Percentiles rank a stretch among this genome's conserved stretches.
Conservation (phyloP, 2,113 vertebrate species). For the Eurypyga helias region DNA sequence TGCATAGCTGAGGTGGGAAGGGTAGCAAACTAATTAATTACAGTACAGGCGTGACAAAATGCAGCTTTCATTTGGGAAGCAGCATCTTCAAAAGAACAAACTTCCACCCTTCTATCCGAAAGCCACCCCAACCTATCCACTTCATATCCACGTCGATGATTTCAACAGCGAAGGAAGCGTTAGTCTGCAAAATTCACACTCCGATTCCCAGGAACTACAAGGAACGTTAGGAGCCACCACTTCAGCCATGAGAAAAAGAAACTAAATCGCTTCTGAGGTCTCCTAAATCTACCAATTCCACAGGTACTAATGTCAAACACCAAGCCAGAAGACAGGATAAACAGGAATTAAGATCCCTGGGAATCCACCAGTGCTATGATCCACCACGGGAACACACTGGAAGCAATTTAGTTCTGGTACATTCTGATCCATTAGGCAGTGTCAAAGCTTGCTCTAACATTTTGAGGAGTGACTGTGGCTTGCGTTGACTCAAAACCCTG, state of each 20-base stretch:
- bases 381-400: not conserved
- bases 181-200: not conserved
- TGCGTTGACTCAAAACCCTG: not conserved
- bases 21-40: not conserved
- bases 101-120: not conserved
- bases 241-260: not conserved
- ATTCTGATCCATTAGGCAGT: not conserved
- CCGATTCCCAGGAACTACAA: not conserved
- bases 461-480: rapidly evolving
- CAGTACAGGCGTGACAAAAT: not conserved
- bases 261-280: not conserved
- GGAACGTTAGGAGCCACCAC: not conserved
- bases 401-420: rapidly evolving
- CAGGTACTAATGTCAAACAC: not conserved
- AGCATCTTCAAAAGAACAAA: not conserved
- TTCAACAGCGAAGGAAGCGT: not conserved
- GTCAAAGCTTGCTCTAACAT: not conserved
- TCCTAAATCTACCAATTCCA: not conserved
- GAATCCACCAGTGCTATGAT: not conserved
- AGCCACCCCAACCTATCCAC: not conserved
- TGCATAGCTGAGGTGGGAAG: not conserved
- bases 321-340: not conserved
- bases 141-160: rapidly evolving
- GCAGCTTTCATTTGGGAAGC: not conserved
- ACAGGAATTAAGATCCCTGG: not conserved